phyloP scores from a whole-genome alignment of 2,113 vertebrate species.

The Hemiprocne comata region DNA sequence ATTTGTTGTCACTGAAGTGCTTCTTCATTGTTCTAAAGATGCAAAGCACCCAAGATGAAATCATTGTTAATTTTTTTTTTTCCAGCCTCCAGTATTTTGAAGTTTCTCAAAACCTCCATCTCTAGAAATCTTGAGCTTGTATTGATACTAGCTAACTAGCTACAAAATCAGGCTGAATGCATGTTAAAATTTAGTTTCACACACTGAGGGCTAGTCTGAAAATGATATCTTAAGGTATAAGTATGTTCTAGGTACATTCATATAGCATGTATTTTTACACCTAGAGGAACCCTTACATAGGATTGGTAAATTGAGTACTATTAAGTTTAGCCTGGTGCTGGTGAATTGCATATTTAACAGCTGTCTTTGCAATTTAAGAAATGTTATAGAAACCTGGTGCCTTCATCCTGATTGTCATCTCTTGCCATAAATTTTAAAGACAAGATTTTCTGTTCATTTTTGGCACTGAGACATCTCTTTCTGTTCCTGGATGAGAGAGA shows the following conservation, averaged over 20 bases:
- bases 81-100: not conserved
- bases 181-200: not conserved
- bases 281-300: not conserved
- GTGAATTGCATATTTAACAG: not conserved
- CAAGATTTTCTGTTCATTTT: not conserved
- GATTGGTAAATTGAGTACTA: not conserved
- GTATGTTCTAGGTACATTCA: not conserved
- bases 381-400: not conserved
- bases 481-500: conserved; percentile 7
- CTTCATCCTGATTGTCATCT: not conserved
- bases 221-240: not conserved
- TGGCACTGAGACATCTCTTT: not conserved
- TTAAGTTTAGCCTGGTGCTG: not conserved
- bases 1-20: not conserved
- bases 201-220: not conserved
- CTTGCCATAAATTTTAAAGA: not conserved
- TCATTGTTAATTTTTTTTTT: not conserved
- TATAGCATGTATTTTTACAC: not conserved
- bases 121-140: not conserved
- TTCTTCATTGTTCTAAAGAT: not conserved
- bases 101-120: not conserved
- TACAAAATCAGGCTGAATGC: not conserved
- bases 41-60: not conserved
- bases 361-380: not conserved
- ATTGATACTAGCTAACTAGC: not conserved